Base-by-base conservation (phyloP, 2,113 vertebrate genomes). In the Apodemus speciosus region DNA sequence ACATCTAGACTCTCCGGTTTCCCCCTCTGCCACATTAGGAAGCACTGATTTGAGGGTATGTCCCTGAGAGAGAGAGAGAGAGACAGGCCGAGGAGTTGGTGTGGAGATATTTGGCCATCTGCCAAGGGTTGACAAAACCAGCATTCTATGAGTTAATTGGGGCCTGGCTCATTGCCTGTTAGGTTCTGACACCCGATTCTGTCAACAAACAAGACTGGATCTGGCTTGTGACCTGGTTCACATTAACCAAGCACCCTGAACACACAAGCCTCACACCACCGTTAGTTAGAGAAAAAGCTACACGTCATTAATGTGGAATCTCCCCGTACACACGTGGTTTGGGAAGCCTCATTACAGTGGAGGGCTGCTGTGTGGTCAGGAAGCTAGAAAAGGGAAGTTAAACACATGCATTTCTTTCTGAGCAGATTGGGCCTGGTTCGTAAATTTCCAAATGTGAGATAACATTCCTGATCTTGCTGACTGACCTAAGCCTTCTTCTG, bases 181-280 rank as follows among this genome's bases (percentile, higher is more conserved):
- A 87, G 75, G 23, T 91, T 93, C 51, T 87, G 83, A 83, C 68
- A 75, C 30, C 62, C 40, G 68, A 90, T 75, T 95, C 90, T 89
- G 92, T 97, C 95, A 95, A 86, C 75, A 96, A 69, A 96, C 66
- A 89, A 58, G 89, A 92, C 7, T 73, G 49, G 68, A 88, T 96
- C 79, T 90, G 58, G 56, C 89, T 64, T 96, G 66, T n/a, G 84
- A 88, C 76, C 49, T 35, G 68, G 49, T 64, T 95, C 69, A 58
- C 23, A 60, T 77, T 72, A 91, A 79, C 84, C 51, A 93, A 60
- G 85, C 43, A 38, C 25, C 66, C 35, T 49, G 84, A 40, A 49
- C 35, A 60, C 21, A 66, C 20, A 66, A 35, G 21, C 46, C 76
- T 51, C 20, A 56, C 2, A 40, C 16, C 30, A 14, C 0, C 0